A percentile compares a stretch with the other conserved stretches of the same genome.
Conservation (phyloP, 2,797 vertebrate genomes). For the Neoniphon sammara region DNA sequence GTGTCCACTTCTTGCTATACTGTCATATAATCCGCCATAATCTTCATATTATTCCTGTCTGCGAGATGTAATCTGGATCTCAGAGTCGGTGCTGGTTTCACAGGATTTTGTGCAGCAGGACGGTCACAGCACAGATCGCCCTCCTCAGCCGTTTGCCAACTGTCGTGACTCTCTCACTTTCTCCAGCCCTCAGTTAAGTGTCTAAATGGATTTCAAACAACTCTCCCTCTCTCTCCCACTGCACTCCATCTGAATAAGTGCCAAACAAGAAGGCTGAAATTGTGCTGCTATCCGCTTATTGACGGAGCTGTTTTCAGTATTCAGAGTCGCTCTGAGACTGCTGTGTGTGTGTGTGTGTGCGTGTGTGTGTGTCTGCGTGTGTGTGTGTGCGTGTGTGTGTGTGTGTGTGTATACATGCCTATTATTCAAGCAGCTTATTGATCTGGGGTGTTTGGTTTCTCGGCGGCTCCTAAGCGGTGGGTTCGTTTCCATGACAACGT, state of each 20-base stretch:
- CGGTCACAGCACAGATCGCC: slow-evolving; percentile 54
- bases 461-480: slow-evolving; percentile 62
- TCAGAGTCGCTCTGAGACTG: slow-evolving; percentile 34
- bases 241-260: slow-evolving; percentile 54
- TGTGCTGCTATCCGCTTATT: slow-evolving; percentile 46
- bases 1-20: no score
- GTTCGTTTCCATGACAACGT: slow-evolving; percentile 81
- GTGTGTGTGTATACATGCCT: slow-evolving; percentile 42
- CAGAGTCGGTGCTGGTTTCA: slow-evolving; percentile 17
- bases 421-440: slow-evolving; percentile 80
- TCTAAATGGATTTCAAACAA: slow-evolving; percentile 65
- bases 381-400: slow-evolving; percentile 22
- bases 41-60: background rate
- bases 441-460: slow-evolving; percentile 80
- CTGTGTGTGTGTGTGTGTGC: slow-evolving; percentile 15
- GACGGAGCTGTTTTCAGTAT: slow-evolving; percentile 44
- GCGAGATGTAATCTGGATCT: slow-evolving; percentile 10
- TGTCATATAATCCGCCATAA: no score
- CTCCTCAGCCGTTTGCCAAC: slow-evolving; percentile 56
- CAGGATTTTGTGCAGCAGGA: slow-evolving; percentile 37
- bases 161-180: slow-evolving; percentile 41
- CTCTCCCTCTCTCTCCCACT: slow-evolving; percentile 41
- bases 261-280: slow-evolving; percentile 32
- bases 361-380: slow-evolving; percentile 18
- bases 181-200: slow-evolving; percentile 12